Base-by-base conservation (phyloP, 2,888 invertebrate species). In the Lamellibrachia columna region DNA sequence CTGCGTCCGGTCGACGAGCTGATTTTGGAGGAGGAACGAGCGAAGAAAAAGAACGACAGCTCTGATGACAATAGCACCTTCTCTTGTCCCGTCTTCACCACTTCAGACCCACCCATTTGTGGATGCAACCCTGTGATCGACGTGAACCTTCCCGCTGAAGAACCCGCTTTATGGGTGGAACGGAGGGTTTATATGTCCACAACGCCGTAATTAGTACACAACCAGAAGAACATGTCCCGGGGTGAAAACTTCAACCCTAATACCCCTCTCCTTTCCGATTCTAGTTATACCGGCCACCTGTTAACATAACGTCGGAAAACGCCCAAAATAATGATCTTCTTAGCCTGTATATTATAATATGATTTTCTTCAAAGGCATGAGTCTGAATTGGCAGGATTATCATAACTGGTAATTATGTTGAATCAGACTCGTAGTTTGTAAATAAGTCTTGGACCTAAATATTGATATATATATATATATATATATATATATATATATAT, bases 1-100 rank as follows among this genome's bases (percentile, higher is more conserved):
- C 93, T 95, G 15, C 95, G 95, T 93, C 95, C 96, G 7, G 92
- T 94, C 6, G 94, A 94, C 7, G 60, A 53, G 52, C 9, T 28
- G 91, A 53, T 52, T 6, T 40, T 91, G 91, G 53, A n/a, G 75
- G 75, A 75, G 22, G 75, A 75, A 75, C 75, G 75, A 75, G 6
- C 6, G 75, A 22, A n/a, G n/a, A 75, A 75, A n/a, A 55, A 9
- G 55, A 22, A 6, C 75, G 75, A 22, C 22, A 75, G n/a, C 15
- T 22, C 75, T 15, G 75, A 75, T 15, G 75, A 75, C 15, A 15
- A 6, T n/a, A 22, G 75, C 2, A 75, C 11, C 75, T 75, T 75
- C n/a, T 75, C 75, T 75, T 75, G 75, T n/a, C 75, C 75, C 75
- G 75, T 75, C 3, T 91, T 91, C 91, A 52, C 91, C 15, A 52